Evolutionary conservation across 2,113 vertebrate genomes (phyloP).

Genomic region (Shinisaurus crocodilurus): DNA sequence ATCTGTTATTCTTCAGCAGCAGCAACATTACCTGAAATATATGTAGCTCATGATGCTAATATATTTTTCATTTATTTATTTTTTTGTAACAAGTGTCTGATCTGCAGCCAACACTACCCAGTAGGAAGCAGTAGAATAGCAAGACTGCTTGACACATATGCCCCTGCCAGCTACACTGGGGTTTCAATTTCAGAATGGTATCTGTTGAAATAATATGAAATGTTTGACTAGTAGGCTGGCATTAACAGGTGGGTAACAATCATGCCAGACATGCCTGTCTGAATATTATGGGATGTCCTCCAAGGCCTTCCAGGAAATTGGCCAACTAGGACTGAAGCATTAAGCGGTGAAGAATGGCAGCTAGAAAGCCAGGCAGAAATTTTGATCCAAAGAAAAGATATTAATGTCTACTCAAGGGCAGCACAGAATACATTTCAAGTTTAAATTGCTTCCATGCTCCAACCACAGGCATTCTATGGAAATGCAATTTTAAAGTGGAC

Average conservation of each 20-base stretch:
- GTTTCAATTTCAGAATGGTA: constrained; percentile 27
- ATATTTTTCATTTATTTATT: constrained; percentile 24
- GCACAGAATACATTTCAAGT: background rate
- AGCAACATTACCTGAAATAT: background rate
- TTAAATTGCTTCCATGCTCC: background rate
- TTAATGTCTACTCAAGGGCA: constrained; percentile 21
- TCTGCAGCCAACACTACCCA: constrained; percentile 22
- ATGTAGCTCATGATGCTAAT: background rate
- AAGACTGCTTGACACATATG: constrained; percentile 7
- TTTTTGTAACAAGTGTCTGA: constrained; percentile 26
- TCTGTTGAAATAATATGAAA: constrained; percentile 53
- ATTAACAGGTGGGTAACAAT: constrained; percentile 45
- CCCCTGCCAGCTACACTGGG: background rate
- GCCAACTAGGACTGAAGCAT: constrained; percentile 42
- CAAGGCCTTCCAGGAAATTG: constrained; percentile 51
- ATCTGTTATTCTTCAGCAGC: background rate
- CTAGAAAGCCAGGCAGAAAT: constrained; percentile 40
- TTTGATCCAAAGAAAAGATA: constrained; percentile 32
- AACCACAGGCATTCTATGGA: background rate
- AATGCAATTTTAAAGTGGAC: background rate
- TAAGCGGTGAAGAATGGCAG: constrained; percentile 46
- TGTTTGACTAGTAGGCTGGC: constrained; percentile 21
- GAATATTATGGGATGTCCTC: constrained; percentile 49
- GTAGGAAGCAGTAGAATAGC: constrained; percentile 23
- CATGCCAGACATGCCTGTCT: constrained; percentile 20